Conservation (phyloP, 2,797 vertebrate species). For the Esox masquinongy region DNA sequence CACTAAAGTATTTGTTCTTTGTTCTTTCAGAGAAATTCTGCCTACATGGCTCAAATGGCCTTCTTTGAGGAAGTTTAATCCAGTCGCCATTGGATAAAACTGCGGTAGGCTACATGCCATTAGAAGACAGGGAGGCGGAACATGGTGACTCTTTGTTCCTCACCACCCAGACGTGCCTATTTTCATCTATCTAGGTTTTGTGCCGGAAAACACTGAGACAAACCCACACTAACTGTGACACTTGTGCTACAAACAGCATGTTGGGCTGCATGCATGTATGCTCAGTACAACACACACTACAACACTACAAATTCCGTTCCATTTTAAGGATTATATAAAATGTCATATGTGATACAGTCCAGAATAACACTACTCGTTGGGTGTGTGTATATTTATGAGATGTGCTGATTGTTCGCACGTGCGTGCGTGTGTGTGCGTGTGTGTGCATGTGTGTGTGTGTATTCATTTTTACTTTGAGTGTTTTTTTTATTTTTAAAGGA, state of each 20-base stretch:
- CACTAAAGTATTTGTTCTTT: constrained; percentile 10
- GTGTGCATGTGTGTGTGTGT: not conserved
- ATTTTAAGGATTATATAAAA: not conserved
- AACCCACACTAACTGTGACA: not conserved
- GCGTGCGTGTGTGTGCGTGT: not conserved
- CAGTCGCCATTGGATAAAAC: not conserved
- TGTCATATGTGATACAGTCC: not conserved
- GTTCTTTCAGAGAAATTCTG: constrained; percentile 77
- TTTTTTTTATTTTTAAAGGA: not conserved
- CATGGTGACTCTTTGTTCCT: constrained; percentile 15
- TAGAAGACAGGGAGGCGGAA: constrained; percentile 24
- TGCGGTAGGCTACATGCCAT: not conserved
- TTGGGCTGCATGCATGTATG: not conserved
- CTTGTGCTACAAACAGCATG: constrained; percentile 25
- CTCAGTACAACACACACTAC: not conserved
- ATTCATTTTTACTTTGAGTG: not conserved
- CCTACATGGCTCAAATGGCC: constrained; percentile 82
- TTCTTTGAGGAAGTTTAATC: constrained; percentile 82
- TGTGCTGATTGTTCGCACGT: not conserved
- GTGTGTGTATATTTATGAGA: not conserved
- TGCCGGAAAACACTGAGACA: constrained; percentile 14
- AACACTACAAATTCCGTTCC: not conserved
- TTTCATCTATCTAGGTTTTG: constrained; percentile 11
- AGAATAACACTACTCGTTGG: not conserved
- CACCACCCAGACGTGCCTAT: constrained; percentile 14